Conservation (phyloP, 2,888 invertebrate species). For the Agrypnus murinus region DNA sequence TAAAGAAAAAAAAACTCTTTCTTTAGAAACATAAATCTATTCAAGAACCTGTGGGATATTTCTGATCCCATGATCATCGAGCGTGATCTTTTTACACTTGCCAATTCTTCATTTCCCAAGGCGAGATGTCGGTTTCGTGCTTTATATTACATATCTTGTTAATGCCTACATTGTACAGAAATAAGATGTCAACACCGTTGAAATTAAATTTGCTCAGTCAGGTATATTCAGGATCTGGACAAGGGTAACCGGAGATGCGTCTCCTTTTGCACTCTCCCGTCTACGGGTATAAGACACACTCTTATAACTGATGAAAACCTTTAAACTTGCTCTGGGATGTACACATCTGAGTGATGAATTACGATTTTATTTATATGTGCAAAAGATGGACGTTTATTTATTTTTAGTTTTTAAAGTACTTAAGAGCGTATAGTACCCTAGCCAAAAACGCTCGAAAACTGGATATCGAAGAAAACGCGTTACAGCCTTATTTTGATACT, state of each 20-base stretch:
- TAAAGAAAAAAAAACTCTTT: no score
- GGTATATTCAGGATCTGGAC: not conserved
- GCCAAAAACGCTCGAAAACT: no score
- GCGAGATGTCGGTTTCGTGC: no score
- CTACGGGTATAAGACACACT: not conserved
- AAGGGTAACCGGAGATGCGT: not conserved
- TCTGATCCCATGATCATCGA: no score
- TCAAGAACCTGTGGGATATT: no score
- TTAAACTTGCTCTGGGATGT: not conserved
- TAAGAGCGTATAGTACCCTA: no score
- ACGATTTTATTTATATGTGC: conserved; percentile 2
- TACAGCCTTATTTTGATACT: no score
- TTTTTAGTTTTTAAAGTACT: not conserved
- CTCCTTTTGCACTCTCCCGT: not conserved
- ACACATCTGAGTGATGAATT: not conserved
- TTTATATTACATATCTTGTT: not conserved
- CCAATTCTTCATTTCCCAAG: no score
- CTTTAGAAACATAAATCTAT: no score
- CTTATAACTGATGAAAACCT: not conserved
- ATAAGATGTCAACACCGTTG: conserved; percentile 7
- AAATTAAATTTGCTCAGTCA: not conserved
- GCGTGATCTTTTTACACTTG: no score
- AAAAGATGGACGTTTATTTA: not conserved
- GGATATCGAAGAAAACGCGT: no score
- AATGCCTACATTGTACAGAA: not conserved